Evolutionary conservation across 2,113 vertebrate species (phyloP), one percentile per base, ranked within the genome.

Genomic region (Hypocryptadius cinnamomeus): DNA sequence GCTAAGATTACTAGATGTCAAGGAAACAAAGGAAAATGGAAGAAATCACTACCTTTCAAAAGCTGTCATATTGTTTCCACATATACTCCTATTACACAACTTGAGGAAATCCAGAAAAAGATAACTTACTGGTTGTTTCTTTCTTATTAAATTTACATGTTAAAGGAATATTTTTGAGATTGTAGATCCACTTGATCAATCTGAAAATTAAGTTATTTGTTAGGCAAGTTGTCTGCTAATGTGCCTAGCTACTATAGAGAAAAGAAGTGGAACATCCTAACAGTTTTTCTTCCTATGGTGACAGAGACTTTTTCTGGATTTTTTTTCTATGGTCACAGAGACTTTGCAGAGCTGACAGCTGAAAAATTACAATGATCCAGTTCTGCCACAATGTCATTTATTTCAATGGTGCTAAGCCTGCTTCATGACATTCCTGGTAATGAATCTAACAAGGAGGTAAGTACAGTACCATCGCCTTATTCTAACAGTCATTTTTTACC

Each of bases 371-470:
- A 85, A 51, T 56, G 77, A 89, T 57, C 56, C 59, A 85, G 68
- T 70, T 59, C 74, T 94, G 71, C 81, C 74, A 91, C 60, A 63
- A 56, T 80, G 77, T 37, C 56, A 94, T 94, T 91, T 91, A 92
- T 93, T 95, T 95, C 89, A 94, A 28, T 22, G 64, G 82, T 87
- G 72, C 47, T 77, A 71, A 70, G 68, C 60, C 72, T 83, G 51
- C 51, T 91, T 84, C 64, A 80, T 90, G 82, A 90, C 85, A 90
- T 78, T 78, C 40, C 71, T 88, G 56, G 88, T 91, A 91, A 93
- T 78, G 68, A 95, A 89, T 94, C 56, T 89, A 89, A 89, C 80
- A 84, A 73, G 66, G 39, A 91, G 47, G 60, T 71, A 94, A 93
- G 87, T 87, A 85, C 60, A 87, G 71, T 63, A 95, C 50, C 79